Conservation (phyloP, 2,888 invertebrate species). For the Monoplex corrugatus region DNA sequence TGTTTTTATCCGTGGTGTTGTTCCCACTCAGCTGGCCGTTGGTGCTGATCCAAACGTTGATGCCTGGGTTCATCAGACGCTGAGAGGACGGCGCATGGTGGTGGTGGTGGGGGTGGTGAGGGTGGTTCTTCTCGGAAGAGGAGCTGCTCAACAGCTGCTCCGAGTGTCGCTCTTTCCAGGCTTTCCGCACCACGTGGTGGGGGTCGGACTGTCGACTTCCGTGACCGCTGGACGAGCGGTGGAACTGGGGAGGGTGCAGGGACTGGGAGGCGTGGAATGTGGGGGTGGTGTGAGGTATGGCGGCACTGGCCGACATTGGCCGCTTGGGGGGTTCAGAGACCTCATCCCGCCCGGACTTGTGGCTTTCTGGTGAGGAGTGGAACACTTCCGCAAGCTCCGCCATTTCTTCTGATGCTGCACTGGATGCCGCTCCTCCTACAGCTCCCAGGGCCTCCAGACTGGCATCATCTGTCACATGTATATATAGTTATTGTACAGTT, state of each 20-base stretch:
- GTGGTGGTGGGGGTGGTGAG: conserved; percentile 15
- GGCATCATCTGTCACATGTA: conserved; percentile 64
- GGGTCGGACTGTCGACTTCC: conserved; percentile 36
- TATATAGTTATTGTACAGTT: too few relatives aligned
- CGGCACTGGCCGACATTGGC: background rate
- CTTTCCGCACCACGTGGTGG: conserved; percentile 41
- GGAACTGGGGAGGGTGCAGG: conserved; percentile 45
- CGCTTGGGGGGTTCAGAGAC: background rate
- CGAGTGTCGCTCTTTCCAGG: conserved; percentile 35
- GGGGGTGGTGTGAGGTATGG: background rate
- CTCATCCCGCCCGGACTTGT: conserved; percentile 8
- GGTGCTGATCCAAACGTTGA: conserved; percentile 57
- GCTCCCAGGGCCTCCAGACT: conserved; percentile 65
- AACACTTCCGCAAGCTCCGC: conserved; percentile 37
- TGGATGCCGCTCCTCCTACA: conserved; percentile 62
- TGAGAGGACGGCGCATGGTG: background rate
- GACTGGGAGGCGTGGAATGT: conserved; percentile 26
- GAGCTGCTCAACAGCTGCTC: background rate
- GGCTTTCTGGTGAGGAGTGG: conserved; percentile 31
- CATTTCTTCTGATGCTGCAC: conserved; percentile 55
- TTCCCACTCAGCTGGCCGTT: conserved; percentile 55
- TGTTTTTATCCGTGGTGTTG: conserved; percentile 33
- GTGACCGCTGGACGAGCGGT: conserved; percentile 13
- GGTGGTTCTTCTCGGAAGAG: background rate
- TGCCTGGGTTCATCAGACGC: conserved; percentile 49